phyloP scores from a whole-genome alignment of 2,888 invertebrate species.

The Hypercompe scribonia region DNA sequence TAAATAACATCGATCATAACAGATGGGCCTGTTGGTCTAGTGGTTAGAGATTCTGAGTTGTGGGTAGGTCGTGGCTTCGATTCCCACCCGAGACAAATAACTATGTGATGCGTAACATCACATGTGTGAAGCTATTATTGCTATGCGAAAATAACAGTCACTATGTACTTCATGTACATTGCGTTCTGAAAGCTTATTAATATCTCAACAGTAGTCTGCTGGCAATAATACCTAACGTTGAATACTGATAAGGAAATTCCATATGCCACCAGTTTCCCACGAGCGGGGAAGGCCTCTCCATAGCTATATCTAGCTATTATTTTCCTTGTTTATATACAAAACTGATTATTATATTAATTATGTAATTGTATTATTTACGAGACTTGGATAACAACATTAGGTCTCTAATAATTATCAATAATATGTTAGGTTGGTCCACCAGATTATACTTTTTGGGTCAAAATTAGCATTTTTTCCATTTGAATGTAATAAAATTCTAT shows the following conservation, averaged over 20 bases:
- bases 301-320: neutral
- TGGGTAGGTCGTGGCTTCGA: too few species aligned
- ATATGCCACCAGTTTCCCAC: constrained; percentile 14
- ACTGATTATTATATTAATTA: neutral
- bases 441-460: neutral
- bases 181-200: neutral
- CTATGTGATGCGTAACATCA: too few species aligned
- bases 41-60: neutral
- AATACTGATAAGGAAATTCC: constrained; percentile 28
- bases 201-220: constrained; percentile 8
- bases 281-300: neutral
- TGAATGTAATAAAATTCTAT: neutral
- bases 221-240: constrained; percentile 6
- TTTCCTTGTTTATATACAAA: constrained; percentile 3
- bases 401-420: neutral
- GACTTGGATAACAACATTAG: too few species aligned
- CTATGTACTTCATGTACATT: neutral
- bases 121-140: too few species aligned
- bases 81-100: too few species aligned
- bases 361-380: neutral
- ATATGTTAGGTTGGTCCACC: neutral
- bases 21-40: neutral
- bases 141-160: neutral
- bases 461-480: neutral
- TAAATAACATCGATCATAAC: neutral